These are phyloP conservation scores for Sycophila texana DNA, from an alignment of 2,888 invertebrate species.

Conservation along the genomic window DNA sequence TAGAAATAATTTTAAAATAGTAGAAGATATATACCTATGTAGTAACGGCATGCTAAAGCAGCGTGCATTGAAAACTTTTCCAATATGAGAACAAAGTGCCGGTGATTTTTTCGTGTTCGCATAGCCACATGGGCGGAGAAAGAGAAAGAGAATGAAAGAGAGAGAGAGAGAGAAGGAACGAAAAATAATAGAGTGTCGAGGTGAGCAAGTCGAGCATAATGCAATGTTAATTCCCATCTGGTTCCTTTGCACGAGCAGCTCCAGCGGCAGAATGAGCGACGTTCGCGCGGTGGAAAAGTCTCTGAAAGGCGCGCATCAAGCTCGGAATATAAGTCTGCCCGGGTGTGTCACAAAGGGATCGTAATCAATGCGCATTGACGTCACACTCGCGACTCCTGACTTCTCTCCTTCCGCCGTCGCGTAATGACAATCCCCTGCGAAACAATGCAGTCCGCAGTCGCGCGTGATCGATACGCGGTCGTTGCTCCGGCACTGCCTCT, in stretches of 20 bases:
- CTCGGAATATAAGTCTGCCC: constrained; percentile 7
- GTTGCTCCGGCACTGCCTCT: constrained; percentile 15
- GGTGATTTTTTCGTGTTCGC: constrained; percentile 32
- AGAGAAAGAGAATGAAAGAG: neutral
- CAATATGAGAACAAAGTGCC: constrained; percentile 37
- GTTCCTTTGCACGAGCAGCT: constrained; percentile 6
- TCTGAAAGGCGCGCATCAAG: constrained; percentile 19
- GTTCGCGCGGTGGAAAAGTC: neutral
- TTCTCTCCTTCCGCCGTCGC: constrained; percentile 36
- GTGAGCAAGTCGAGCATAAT: constrained; percentile 15
- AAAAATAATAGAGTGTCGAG: neutral
- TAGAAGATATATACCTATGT: neutral
- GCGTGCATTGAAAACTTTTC: constrained; percentile 25
- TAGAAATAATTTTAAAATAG: constrained; percentile 2
- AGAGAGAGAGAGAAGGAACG: neutral
- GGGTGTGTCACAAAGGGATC: constrained; percentile 31
- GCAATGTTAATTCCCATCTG: constrained; percentile 39
- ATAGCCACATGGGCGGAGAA: neutral
- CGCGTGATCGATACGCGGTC: constrained; percentile 48
- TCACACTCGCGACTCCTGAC: constrained; percentile 46
- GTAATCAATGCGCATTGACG: constrained; percentile 50
- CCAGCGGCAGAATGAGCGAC: constrained; percentile 17
- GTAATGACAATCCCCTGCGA: constrained; percentile 42
- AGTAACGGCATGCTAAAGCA: constrained; percentile 4
- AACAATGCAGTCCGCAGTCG: constrained; percentile 24